phyloP scores from a whole-genome alignment of 64 coral and sea anemone species.

The Hydrozoanthus tunicans region DNA sequence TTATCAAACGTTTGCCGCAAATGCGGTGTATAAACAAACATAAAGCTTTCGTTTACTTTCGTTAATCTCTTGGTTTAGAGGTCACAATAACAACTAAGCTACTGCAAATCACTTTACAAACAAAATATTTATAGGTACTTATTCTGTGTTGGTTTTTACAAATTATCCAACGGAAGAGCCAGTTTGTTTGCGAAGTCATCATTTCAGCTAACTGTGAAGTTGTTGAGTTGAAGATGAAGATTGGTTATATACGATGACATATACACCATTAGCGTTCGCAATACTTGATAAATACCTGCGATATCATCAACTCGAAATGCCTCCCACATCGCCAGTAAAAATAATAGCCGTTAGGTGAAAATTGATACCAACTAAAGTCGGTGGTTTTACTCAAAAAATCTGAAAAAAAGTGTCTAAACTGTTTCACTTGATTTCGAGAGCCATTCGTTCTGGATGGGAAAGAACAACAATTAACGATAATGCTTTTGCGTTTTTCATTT shows the following conservation, averaged over 20 bases:
- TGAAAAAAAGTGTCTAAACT: no score
- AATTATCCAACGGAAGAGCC: neutral
- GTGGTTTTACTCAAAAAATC: no score
- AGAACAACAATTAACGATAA: no score
- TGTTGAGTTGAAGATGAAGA: constrained; percentile 27
- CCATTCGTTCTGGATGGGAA: no score
- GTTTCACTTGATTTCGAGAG: no score
- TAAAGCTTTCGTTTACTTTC: neutral
- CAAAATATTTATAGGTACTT: constrained; percentile 27
- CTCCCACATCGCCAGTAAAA: no score
- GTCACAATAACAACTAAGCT: neutral
- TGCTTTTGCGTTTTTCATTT: no score
- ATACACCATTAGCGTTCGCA: neutral
- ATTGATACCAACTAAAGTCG: no score
- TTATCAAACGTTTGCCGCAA: neutral
- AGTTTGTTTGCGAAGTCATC: constrained; percentile 1
- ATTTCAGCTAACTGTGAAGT: constrained; percentile 17
- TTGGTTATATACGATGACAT: neutral
- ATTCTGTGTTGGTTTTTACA: neutral
- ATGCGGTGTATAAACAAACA: constrained; percentile 1
- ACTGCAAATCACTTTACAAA: neutral
- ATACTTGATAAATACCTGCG: neutral
- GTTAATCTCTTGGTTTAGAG: neutral
- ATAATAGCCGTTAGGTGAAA: no score
- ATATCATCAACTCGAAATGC: no score